These are phyloP conservation scores for Cetoscarus ocellatus DNA, from an alignment of 2,797 vertebrate species.

Conservation along the genomic window DNA sequence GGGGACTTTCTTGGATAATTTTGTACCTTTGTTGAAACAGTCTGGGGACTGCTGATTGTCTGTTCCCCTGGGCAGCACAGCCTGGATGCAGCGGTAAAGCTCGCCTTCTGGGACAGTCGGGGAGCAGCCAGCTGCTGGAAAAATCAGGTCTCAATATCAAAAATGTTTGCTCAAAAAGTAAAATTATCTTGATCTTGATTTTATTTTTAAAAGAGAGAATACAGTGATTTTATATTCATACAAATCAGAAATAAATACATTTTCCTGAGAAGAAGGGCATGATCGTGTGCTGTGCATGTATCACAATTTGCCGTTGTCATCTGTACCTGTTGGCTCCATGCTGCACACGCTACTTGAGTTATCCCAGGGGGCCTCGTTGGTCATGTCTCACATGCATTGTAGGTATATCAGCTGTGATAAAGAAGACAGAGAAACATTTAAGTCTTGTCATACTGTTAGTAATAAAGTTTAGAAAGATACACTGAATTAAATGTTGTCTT, in stretches of 20 bases:
- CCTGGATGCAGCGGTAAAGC: conserved; percentile 90
- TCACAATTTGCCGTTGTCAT: neutral
- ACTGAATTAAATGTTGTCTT: neutral
- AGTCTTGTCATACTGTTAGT: too few relatives aligned
- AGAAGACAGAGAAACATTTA: conserved; percentile 1
- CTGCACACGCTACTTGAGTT: conserved; percentile 35
- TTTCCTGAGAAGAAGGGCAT: too few relatives aligned
- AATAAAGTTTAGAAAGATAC: neutral
- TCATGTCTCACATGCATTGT: conserved; percentile 65
- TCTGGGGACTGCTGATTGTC: conserved; percentile 75
- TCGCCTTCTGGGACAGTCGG: conserved; percentile 86
- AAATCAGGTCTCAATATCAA: conserved; percentile 3
- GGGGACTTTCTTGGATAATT: neutral
- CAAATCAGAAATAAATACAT: too few relatives aligned
- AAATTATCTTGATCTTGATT: too few relatives aligned
- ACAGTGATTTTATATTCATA: neutral
- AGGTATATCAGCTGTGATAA: conserved; percentile 41
- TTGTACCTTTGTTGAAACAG: conserved; percentile 86
- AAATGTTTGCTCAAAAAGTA: neutral
- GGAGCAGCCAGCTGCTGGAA: conserved; percentile 46
- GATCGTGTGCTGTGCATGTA: too few relatives aligned
- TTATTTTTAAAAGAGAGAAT: neutral
- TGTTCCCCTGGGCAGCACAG: conserved; percentile 85
- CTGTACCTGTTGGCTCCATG: conserved; percentile 76
- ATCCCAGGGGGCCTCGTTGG: conserved; percentile 60